These are phyloP conservation scores for Nomada flava DNA, from an alignment of 2,888 invertebrate genomes.

Conservation along the genomic window DNA sequence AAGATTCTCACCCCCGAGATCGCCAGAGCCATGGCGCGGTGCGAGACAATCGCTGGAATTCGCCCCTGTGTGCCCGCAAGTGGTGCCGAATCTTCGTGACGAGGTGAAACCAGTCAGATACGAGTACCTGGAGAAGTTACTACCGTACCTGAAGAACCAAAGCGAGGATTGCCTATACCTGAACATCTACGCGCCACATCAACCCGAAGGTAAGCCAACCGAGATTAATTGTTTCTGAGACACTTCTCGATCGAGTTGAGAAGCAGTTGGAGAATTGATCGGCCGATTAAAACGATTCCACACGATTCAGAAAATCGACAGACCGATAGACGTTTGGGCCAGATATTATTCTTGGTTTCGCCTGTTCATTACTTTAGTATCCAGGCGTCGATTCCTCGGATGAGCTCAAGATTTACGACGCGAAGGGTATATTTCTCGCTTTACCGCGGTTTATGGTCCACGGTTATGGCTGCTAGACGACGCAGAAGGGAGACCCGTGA, in stretches of 20 bases:
- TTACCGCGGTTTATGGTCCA: slow-evolving; percentile 36
- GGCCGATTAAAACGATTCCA: background rate
- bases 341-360: background rate
- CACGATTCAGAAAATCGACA: too few species aligned
- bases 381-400: slow-evolving; percentile 4
- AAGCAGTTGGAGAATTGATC: background rate
- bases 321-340: too few species aligned
- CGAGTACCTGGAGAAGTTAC: slow-evolving; percentile 89
- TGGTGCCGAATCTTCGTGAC: slow-evolving; percentile 88
- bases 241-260: slow-evolving; percentile 44
- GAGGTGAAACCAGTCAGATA: slow-evolving; percentile 88
- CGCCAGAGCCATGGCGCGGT: slow-evolving; percentile 92
- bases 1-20: slow-evolving; percentile 94
- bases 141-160: slow-evolving; percentile 89
- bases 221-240: slow-evolving; percentile 46
- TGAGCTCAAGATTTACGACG: slow-evolving; percentile 16
- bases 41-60: slow-evolving; percentile 89
- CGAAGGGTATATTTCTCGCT: slow-evolving; percentile 16
- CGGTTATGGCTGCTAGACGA: slow-evolving; percentile 9
- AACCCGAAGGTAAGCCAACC: slow-evolving; percentile 88
- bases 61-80: slow-evolving; percentile 95
- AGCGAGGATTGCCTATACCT: slow-evolving; percentile 96
- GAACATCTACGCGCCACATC: slow-evolving; percentile 95
- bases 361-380: slow-evolving; percentile 16
- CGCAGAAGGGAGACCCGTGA: slow-evolving; percentile 11